A percentile compares a stretch with the other conserved stretches of the same genome.
Conservation (phyloP, 2,888 invertebrate species). For the Nemotelus pantherinus region DNA sequence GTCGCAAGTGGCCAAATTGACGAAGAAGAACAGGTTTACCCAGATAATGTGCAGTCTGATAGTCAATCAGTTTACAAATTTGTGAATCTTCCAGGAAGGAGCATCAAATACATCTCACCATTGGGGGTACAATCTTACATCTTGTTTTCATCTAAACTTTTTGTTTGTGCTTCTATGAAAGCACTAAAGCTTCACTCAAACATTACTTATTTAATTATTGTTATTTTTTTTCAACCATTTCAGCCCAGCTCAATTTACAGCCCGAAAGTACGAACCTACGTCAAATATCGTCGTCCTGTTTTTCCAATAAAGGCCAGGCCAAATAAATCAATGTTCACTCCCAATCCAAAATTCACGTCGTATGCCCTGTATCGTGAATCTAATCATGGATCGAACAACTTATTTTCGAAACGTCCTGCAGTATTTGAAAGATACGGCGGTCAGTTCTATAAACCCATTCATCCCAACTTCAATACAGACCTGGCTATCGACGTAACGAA, state of each 20-base stretch:
- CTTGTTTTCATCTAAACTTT: not conserved
- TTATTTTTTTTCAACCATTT: not conserved
- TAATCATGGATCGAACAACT: not conserved
- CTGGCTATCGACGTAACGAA: not conserved
- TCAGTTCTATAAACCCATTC: constrained; percentile 15
- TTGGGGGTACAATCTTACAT: constrained; percentile 10
- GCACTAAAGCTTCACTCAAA: not conserved
- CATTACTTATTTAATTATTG: too few relatives aligned
- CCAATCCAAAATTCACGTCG: constrained; percentile 2
- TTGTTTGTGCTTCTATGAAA: not conserved
- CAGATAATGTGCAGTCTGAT: constrained; percentile 6
- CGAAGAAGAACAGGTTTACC: not conserved
- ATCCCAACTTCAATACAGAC: constrained; percentile 35
- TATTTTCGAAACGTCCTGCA: not conserved
- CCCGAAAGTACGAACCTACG: not conserved
- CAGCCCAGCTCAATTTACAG: not conserved
- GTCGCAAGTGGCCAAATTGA: not conserved
- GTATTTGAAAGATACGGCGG: not conserved
- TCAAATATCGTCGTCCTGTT: not conserved
- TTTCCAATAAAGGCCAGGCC: not conserved
- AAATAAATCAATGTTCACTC: constrained; percentile 6
- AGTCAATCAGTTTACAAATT: constrained; percentile 12
- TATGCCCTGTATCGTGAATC: constrained; percentile 1
- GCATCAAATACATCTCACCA: constrained; percentile 5
- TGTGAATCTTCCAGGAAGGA: constrained; percentile 16